Conservation (phyloP, 2,797 vertebrate species). For the Xenentodon cancila region DNA sequence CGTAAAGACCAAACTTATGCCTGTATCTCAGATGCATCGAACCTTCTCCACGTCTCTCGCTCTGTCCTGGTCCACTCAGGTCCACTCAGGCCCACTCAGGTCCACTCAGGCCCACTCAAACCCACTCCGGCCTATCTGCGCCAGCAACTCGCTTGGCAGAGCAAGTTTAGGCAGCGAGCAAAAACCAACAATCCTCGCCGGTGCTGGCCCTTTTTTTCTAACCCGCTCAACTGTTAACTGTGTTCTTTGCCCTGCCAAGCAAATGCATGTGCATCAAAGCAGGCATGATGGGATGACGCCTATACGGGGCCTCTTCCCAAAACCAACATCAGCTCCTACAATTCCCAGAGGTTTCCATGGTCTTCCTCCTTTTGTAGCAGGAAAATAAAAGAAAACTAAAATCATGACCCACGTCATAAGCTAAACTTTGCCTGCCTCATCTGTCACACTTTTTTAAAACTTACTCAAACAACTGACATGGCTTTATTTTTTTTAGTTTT, state of each 20-base stretch:
- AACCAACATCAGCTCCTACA: slow-evolving; percentile 76
- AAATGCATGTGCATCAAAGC: slow-evolving; percentile 83
- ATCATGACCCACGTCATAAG: slow-evolving; percentile 68
- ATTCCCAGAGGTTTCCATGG: slow-evolving; percentile 69
- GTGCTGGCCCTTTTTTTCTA: slow-evolving; percentile 84
- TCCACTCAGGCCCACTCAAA: too few species aligned
- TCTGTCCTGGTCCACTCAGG: slow-evolving; percentile 10
- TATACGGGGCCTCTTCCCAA: slow-evolving; percentile 77
- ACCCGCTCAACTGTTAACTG: slow-evolving; percentile 86
- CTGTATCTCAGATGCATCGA: slow-evolving; percentile 5
- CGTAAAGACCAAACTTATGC: too few species aligned
- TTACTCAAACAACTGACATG: slow-evolving; percentile 48
- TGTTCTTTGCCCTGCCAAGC: slow-evolving; percentile 82
- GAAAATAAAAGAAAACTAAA: slow-evolving; percentile 42
- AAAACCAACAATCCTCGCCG: slow-evolving; percentile 80
- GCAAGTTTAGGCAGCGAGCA: slow-evolving; percentile 83
- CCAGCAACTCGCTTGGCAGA: slow-evolving; percentile 75
- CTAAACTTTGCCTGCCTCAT: slow-evolving; percentile 20
- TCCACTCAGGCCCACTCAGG: too few species aligned
- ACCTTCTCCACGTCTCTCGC: slow-evolving; percentile 11
- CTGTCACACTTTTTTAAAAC: slow-evolving; percentile 34
- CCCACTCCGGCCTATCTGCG: slow-evolving; percentile 58
- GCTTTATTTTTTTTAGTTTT: slow-evolving; percentile 29
- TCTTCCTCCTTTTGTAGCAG: slow-evolving; percentile 74
- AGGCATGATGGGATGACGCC: slow-evolving; percentile 74